A percentile compares a stretch with the other conserved stretches of the same genome.
phyloP scores from a whole-genome alignment of 2,113 vertebrate species.

The Prinia subflava region DNA sequence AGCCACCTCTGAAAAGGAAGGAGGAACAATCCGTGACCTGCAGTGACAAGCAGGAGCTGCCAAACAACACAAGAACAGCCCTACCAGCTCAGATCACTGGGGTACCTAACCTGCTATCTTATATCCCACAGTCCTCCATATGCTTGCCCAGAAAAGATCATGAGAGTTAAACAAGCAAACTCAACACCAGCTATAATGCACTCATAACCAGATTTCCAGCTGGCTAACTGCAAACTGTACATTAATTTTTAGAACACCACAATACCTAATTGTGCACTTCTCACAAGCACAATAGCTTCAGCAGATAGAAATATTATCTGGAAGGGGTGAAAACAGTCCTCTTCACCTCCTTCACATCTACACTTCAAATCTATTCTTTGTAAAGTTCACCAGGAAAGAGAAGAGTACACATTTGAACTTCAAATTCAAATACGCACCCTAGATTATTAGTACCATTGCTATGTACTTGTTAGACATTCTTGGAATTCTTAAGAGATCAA shows the following conservation, averaged over 20 bases:
- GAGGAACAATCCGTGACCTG: not conserved
- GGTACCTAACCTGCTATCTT: not conserved
- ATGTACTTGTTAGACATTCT: slow-evolving; percentile 24
- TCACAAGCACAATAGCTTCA: not conserved
- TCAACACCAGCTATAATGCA: fast-evolving
- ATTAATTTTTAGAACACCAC: not conserved
- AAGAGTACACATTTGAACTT: not conserved
- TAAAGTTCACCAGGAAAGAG: not conserved
- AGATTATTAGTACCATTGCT: not conserved
- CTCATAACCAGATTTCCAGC: not conserved
- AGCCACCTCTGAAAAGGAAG: not conserved
- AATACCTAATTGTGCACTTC: not conserved
- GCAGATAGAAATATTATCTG: not conserved
- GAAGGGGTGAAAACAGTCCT: not conserved
- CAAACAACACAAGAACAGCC: not conserved
- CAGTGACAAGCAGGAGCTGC: not conserved
- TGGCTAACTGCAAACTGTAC: not conserved
- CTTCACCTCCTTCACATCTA: not conserved
- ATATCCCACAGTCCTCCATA: not conserved
- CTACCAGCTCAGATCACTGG: not conserved
- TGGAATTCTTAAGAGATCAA: slow-evolving; percentile 45
- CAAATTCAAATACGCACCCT: not conserved
- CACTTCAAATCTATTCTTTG: not conserved
- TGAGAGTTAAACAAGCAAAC: not conserved
- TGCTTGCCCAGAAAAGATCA: not conserved